phyloP scores from a whole-genome alignment of 2,888 invertebrate species.

The Minunthozetes semirufus region DNA sequence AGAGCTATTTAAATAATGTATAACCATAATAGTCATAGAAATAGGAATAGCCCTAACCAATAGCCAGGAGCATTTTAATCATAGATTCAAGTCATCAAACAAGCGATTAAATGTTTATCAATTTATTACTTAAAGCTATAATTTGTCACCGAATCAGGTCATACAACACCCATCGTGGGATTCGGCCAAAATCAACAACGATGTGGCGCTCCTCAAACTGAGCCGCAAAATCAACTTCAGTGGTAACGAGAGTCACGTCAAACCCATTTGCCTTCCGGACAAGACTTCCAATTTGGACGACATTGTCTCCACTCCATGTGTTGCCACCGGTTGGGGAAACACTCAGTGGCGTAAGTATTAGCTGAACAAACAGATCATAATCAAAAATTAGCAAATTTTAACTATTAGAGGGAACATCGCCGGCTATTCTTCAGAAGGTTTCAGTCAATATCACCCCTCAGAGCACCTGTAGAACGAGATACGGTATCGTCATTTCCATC shows the following conservation, averaged over 20 bases:
- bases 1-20: too few relatives aligned
- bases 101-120: too few relatives aligned
- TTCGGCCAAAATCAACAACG: constrained; percentile 9
- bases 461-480: background rate
- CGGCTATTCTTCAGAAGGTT: constrained; percentile 26
- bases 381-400: too few relatives aligned
- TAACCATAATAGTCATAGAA: too few relatives aligned
- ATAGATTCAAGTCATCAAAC: too few relatives aligned
- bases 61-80: too few relatives aligned
- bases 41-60: too few relatives aligned
- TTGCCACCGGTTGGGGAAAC: constrained; percentile 33
- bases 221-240: background rate
- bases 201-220: constrained; percentile 23
- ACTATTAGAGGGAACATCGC: constrained; percentile 3
- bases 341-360: constrained; percentile 28
- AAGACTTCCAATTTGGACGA: background rate
- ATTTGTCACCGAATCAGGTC: background rate
- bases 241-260: constrained; percentile 8
- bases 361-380: too few relatives aligned
- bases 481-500: constrained; percentile 2
- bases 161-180: constrained; percentile 19
- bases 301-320: background rate
- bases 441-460: background rate
- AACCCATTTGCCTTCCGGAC: constrained; percentile 11
- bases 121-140: too few relatives aligned